Percentiles rank a stretch among this genome's conserved stretches.
phyloP scores from a whole-genome alignment of 2,113 vertebrate genomes.

The Columba janthina region DNA sequence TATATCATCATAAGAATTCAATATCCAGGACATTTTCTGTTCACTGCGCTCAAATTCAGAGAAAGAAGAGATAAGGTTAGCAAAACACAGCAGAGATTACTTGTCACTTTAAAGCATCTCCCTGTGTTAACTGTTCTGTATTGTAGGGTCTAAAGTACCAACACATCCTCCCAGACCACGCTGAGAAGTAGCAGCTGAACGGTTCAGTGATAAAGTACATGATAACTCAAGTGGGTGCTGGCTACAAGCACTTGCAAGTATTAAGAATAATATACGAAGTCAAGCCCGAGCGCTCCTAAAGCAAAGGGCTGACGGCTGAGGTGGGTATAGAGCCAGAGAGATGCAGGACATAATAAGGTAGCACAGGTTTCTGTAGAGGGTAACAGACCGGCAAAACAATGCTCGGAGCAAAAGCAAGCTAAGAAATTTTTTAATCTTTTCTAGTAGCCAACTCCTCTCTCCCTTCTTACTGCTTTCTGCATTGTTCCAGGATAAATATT shows the following conservation, averaged over 20 bases:
- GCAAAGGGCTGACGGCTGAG: not conserved
- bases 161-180: not conserved
- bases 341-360: not conserved
- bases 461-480: not conserved
- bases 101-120: conserved; percentile 52
- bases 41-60: conserved; percentile 16
- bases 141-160: conserved; percentile 26
- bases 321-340: not conserved
- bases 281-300: not conserved
- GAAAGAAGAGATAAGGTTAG: conserved; percentile 43
- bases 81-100: conserved; percentile 60
- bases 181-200: conserved; percentile 1
- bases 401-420: not conserved
- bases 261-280: conserved; percentile 27
- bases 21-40: conserved; percentile 31
- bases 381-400: not conserved
- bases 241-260: conserved; percentile 5
- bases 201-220: not conserved
- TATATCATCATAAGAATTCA: conserved; percentile 60
- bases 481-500: not conserved
- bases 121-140: conserved; percentile 20
- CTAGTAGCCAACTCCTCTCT: not conserved
- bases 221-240: conserved; percentile 15
- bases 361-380: not conserved
- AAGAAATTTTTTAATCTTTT: not conserved